Percentiles rank a stretch among this genome's conserved stretches.
These are phyloP conservation scores for Metopolophium dirhodum DNA, from an alignment of 1,140 invertebrate species.

Conservation along the genomic window DNA sequence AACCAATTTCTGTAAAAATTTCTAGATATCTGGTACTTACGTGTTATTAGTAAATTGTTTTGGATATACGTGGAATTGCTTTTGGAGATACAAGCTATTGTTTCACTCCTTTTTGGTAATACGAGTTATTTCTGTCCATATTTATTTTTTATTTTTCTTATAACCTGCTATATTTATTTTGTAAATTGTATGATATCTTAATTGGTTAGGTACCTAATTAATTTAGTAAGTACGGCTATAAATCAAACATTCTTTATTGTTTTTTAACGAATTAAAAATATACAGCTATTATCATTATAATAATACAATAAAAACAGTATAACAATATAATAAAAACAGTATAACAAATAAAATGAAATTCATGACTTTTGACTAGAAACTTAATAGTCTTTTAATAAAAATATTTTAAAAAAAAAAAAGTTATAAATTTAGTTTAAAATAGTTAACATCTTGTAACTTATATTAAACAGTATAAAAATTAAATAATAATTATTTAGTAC, in stretches of 20 bases:
- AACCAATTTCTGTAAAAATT: neutral
- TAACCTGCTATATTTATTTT: constrained; percentile 7
- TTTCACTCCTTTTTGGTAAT: neutral
- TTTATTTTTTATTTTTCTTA: neutral
- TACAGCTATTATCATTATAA: neutral
- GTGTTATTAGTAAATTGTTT: neutral
- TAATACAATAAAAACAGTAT: too few relatives aligned
- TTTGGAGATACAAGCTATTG: neutral
- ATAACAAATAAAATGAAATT: too few relatives aligned
- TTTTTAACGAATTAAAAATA: neutral
- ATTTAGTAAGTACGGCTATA: too few relatives aligned
- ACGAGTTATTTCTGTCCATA: neutral
- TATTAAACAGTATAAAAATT: neutral
- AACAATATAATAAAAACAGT: too few relatives aligned
- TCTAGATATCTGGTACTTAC: neutral
- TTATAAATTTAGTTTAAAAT: neutral
- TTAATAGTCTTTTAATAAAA: neutral
- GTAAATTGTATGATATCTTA: constrained; percentile 13
- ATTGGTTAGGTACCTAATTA: too few relatives aligned
- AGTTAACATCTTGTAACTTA: neutral
- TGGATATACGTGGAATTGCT: constrained; percentile 4
- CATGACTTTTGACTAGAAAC: neutral
- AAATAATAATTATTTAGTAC: too few relatives aligned
- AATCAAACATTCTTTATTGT: neutral
- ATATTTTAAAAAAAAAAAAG: neutral